Percentiles rank a stretch among this genome's conserved stretches.
phyloP scores from a whole-genome alignment of 2,888 invertebrate species.

The Eilema griseolum region DNA sequence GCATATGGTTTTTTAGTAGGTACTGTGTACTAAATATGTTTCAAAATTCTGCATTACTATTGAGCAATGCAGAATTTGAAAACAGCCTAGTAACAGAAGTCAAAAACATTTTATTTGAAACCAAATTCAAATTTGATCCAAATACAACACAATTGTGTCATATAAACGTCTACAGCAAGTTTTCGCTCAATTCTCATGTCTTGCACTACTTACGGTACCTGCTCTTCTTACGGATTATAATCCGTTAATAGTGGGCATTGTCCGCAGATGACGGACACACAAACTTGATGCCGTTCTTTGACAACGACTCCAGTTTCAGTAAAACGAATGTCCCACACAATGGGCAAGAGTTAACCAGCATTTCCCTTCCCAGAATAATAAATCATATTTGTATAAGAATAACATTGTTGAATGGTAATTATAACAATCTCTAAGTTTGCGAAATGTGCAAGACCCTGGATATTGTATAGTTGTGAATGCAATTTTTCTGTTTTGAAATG shows the following conservation, averaged over 20 bases:
- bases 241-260: slow-evolving; percentile 86
- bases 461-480: slow-evolving; percentile 33
- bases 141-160: not conserved
- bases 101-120: not conserved
- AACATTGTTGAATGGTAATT: slow-evolving; percentile 44
- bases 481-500: not conserved
- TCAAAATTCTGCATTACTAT: not conserved
- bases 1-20: no score
- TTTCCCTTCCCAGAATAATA: slow-evolving; percentile 71
- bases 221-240: slow-evolving; percentile 84
- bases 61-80: not conserved
- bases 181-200: slow-evolving; percentile 32
- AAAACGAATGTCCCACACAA: slow-evolving; percentile 68
- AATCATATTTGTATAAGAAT: slow-evolving; percentile 78
- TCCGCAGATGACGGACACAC: slow-evolving; percentile 77
- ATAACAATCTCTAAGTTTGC: slow-evolving; percentile 39
- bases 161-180: not conserved
- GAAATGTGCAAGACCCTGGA: slow-evolving; percentile 44
- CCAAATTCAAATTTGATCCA: not conserved
- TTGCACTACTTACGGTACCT: slow-evolving; percentile 69
- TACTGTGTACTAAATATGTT: not conserved
- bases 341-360: slow-evolving; percentile 78
- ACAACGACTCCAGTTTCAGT: slow-evolving; percentile 57
- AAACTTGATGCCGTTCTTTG: slow-evolving; percentile 66
- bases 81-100: not conserved